These are phyloP conservation scores for Chrysomallon squamiferum DNA, from an alignment of 1,140 invertebrate genomes.

Conservation along the genomic window DNA sequence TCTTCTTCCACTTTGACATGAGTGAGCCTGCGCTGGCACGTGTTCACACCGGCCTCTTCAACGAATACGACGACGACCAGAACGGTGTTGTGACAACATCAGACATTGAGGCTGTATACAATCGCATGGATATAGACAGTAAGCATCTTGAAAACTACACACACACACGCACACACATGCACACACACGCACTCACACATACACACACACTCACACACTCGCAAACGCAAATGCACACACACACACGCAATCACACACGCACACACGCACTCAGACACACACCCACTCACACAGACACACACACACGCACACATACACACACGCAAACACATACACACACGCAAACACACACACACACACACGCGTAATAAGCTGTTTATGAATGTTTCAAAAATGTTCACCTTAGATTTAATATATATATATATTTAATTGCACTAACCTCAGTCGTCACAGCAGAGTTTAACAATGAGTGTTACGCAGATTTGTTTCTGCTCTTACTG, in stretches of 20 bases:
- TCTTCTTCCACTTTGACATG: constrained; percentile 18
- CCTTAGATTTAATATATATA: not conserved
- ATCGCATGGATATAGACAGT: constrained; percentile 17
- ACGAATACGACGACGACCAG: constrained; percentile 19
- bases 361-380: too few species aligned
- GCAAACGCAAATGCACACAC: not conserved
- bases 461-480: too few species aligned
- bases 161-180: too few species aligned
- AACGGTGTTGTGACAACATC: constrained; percentile 7
- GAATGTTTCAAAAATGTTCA: too few species aligned
- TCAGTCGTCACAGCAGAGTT: not conserved
- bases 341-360: not conserved
- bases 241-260: too few species aligned
- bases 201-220: not conserved
- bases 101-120: constrained; percentile 14
- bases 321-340: not conserved
- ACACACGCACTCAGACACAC: not conserved
- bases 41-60: constrained; percentile 15
- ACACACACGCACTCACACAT: too few species aligned
- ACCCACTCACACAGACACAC: too few species aligned
- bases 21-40: constrained; percentile 13
- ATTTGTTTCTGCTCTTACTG: not conserved
- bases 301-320: too few species aligned
- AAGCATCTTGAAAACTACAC: not conserved
- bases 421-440: not conserved